Evolutionary conservation across 92 coral and sea anemone species (phyloP).

Genomic region (Parazoanthus darwini): DNA sequence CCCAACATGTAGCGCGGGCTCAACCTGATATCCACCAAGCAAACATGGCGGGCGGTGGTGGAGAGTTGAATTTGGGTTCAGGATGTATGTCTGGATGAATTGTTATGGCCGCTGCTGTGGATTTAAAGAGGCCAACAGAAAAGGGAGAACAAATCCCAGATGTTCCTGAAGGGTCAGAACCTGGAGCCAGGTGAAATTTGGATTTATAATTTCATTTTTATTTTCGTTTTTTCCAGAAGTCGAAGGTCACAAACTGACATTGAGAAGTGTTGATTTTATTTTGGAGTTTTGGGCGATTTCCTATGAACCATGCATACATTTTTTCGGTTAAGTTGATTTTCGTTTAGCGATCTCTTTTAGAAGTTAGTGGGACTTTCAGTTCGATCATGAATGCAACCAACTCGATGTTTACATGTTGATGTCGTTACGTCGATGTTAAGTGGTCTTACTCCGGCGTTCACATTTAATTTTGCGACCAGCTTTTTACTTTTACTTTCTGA

Average conservation of each 20-base stretch:
- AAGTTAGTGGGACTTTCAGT: not conserved
- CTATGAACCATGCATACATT: not conserved
- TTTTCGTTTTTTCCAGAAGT: not conserved
- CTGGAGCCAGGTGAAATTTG: slow-evolving; percentile 38
- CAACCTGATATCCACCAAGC: not conserved
- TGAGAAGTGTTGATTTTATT: not conserved
- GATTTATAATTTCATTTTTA: not conserved
- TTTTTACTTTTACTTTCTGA: not conserved
- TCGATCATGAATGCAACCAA: not conserved
- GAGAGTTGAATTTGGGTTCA: not conserved
- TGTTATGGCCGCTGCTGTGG: slow-evolving; percentile 43
- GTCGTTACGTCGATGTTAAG: not conserved
- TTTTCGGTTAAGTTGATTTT: too few relatives aligned
- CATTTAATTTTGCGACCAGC: not conserved
- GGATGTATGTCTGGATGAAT: slow-evolving; percentile 3
- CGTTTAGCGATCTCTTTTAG: not conserved
- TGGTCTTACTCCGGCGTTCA: not conserved
- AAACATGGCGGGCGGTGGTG: slow-evolving; percentile 42
- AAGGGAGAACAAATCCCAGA: slow-evolving; percentile 45
- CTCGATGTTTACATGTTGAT: not conserved
- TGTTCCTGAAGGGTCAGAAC: slow-evolving; percentile 45
- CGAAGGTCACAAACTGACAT: not conserved
- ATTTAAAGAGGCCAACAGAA: slow-evolving; percentile 23
- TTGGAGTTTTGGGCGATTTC: not conserved
- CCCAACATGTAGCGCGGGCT: slow-evolving; percentile 28